Evolutionary conservation across 2,113 vertebrate genomes (phyloP), one percentile per base, ranked within the genome.

Genomic region (Thunnus thynnus): DNA sequence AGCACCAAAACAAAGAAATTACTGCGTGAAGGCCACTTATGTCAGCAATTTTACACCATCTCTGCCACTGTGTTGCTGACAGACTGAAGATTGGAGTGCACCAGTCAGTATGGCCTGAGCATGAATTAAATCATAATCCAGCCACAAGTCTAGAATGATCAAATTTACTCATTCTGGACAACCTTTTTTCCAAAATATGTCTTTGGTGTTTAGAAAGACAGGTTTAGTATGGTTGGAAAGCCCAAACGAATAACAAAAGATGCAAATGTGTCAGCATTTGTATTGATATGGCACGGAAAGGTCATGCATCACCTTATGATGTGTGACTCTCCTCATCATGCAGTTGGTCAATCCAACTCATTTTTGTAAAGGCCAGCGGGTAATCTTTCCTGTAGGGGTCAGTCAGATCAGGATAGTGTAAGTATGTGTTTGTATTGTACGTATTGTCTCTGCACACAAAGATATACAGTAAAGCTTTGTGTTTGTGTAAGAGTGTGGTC

Each of bases 401-500:
- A 60, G 41, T 30, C 25, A 8, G 11, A 3, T 3, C 52, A 69
- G 47, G 20, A 3, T 13, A 52, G 22, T 47, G 48, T 54, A 0
- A 18, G 5, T 46, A 6, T 52, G 48, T 57, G 51, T 72, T 50
- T 54, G 32, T 8, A 52, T 6, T 46, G 22, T 9, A 32, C 68
- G 30, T 41, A 41, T 57, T 70, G 17, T 73, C 30, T 47, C 18
- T 72, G 25, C 25, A 44, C 41, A 76, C 16, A 69, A 56, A 61
- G 41, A 51, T 20, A 13, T n/a, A 62, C 22, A 22, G 20, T 46
- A 18, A 3, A n/a, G 17, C 41, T 61, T 46, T 11, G n/a, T 76
- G 58, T 27, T 17, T 54, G 18, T 30, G 3, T 30, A 30, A 30
- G 27, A 52, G 54, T 66, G 77, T 55, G 25, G 44, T 32, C 16